A percentile compares a stretch with the other conserved stretches of the same genome.
These are phyloP conservation scores for Nixonia krombeini DNA, from an alignment of 1,140 invertebrate genomes.

Conservation along the genomic window DNA sequence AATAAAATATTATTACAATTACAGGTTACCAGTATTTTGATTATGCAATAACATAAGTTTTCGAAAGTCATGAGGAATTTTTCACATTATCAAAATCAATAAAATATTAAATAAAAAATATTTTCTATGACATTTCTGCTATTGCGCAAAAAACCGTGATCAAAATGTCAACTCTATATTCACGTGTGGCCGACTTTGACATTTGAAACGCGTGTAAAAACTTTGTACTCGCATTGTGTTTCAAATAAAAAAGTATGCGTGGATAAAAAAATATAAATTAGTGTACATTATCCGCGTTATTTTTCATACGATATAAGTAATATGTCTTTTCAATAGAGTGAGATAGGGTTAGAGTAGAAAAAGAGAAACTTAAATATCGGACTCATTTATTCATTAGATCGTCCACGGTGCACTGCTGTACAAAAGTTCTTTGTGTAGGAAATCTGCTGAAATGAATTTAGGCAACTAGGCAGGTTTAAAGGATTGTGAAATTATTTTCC, in stretches of 20 bases:
- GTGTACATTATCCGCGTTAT: no score
- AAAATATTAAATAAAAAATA: no score
- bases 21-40: no score
- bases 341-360: background rate
- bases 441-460: conserved; percentile 1
- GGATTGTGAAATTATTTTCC: background rate
- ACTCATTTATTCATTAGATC: background rate
- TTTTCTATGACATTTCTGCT: background rate
- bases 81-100: no score
- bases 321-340: no score
- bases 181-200: background rate
- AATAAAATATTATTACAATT: no score
- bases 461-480: background rate
- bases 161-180: background rate
- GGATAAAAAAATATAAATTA: background rate
- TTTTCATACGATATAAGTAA: no score
- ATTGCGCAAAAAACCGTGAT: background rate
- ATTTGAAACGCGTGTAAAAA: background rate
- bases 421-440: background rate
- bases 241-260: background rate
- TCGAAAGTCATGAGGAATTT: no score
- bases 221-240: background rate
- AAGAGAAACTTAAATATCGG: background rate
- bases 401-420: background rate
- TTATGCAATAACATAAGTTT: no score